Conservation (phyloP, 2,113 vertebrate species). For the Vombatus ursinus region DNA sequence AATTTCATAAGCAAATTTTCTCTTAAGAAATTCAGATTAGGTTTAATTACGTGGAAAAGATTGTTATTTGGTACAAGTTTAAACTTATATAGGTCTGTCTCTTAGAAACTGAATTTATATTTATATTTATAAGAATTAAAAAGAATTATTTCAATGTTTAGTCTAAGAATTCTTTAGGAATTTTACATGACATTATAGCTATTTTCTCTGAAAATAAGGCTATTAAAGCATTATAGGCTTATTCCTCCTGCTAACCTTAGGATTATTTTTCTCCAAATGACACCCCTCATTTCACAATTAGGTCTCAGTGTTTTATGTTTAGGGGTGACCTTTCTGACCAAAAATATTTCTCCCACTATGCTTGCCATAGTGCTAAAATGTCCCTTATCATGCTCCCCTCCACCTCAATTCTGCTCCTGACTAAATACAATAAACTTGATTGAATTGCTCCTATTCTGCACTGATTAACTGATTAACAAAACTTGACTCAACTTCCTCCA, state of each 20-base stretch:
- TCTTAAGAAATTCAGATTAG: background rate
- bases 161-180: background rate
- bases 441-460: background rate
- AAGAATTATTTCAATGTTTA: background rate
- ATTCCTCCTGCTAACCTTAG: background rate
- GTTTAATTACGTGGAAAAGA: background rate
- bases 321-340: background rate
- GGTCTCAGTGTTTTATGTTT: background rate
- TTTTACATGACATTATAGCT: background rate
- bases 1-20: conserved; percentile 33
- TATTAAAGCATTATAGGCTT: background rate
- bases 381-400: background rate
- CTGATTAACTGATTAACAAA: background rate
- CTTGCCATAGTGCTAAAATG: background rate
- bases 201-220: background rate
- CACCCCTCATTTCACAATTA: conserved; percentile 32
- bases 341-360: background rate
- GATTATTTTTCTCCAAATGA: conserved; percentile 16
- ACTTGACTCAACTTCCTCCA: background rate
- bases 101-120: background rate
- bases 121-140: background rate
- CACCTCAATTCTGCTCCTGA: background rate
- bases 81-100: background rate
- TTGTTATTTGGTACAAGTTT: conserved; percentile 35
- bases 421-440: background rate